Evolutionary conservation across 2,113 vertebrate genomes (phyloP).

Genomic region (Phyllostomus discolor): DNA sequence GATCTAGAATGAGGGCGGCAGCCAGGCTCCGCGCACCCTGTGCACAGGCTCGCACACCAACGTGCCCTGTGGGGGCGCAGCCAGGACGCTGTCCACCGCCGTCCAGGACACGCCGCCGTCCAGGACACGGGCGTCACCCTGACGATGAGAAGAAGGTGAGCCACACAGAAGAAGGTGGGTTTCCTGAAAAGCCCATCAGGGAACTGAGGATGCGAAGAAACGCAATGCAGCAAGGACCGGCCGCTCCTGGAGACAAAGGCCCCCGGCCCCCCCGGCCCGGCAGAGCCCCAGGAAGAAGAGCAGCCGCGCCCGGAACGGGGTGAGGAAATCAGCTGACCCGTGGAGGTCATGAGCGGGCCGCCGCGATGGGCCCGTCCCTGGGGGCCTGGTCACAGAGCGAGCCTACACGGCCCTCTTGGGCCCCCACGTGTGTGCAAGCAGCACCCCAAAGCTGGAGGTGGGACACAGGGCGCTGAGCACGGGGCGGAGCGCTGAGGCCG

Average conservation of each 20-base stretch:
- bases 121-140: background rate
- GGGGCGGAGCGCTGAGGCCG: background rate
- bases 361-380: accelerated
- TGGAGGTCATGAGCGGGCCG: accelerated
- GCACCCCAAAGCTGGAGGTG: background rate
- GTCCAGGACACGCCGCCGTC: background rate
- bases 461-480: background rate
- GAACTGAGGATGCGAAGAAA: background rate
- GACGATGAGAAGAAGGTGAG: background rate
- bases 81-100: too few species aligned
- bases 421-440: background rate
- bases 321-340: accelerated
- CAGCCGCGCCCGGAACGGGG: accelerated
- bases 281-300: background rate
- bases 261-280: background rate
- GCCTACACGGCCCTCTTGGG: accelerated
- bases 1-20: background rate
- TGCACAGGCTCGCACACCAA: background rate
- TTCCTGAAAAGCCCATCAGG: background rate
- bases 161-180: background rate
- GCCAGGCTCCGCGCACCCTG: background rate
- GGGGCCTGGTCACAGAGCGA: background rate
- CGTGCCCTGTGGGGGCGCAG: background rate
- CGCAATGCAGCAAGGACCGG: background rate
- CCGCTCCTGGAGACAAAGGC: background rate